Conservation (phyloP, 2,888 invertebrate species). For the Drosophila yooni region DNA sequence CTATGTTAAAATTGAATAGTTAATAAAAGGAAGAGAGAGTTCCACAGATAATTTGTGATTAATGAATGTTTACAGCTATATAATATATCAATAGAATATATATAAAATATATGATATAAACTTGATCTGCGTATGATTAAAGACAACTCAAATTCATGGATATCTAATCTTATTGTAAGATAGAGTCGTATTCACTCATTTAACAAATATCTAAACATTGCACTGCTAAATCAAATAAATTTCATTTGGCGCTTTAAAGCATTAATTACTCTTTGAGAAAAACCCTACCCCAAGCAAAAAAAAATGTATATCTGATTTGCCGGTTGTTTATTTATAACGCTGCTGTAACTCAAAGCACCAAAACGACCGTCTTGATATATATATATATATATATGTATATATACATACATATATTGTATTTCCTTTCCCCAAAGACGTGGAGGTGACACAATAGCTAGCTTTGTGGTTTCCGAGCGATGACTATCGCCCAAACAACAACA, state of each 20-base stretch:
- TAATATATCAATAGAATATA: not conserved
- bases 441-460: slow-evolving; percentile 24
- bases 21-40: not conserved
- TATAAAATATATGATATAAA: too few species aligned
- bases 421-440: slow-evolving; percentile 32
- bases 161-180: slow-evolving; percentile 16
- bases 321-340: slow-evolving; percentile 59
- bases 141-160: not conserved
- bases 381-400: slow-evolving; percentile 53
- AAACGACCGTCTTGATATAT: slow-evolving; percentile 12
- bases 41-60: not conserved
- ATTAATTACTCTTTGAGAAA: not conserved
- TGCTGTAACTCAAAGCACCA: slow-evolving; percentile 45
- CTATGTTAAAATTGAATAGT: not conserved
- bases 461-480: slow-evolving; percentile 41
- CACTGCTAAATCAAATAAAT: not conserved
- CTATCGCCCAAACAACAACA: slow-evolving; percentile 19
- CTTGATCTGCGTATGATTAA: not conserved
- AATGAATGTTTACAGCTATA: not conserved
- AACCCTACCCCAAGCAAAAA: slow-evolving; percentile 66
- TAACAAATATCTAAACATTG: slow-evolving; percentile 25
- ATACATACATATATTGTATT: not conserved
- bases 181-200: not conserved
- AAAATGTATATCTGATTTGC: slow-evolving; percentile 50
- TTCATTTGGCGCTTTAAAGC: not conserved